A percentile compares a stretch with the other conserved stretches of the same genome.
Evolutionary conservation across 2,113 vertebrate genomes (phyloP).

Genomic region (Promerops cafer): DNA sequence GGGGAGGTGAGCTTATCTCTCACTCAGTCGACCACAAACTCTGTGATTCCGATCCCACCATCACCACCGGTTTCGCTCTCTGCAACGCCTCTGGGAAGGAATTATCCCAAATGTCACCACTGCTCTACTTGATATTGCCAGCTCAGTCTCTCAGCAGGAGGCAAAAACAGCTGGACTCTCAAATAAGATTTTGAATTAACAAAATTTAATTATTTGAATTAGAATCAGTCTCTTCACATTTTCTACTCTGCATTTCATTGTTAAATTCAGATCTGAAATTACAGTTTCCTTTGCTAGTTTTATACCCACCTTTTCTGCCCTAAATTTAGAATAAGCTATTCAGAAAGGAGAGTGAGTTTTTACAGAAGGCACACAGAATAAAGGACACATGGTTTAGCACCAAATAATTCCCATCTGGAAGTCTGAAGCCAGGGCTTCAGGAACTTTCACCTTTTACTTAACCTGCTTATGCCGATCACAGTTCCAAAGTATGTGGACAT

Average conservation of each 20-base stretch:
- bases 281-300: neutral
- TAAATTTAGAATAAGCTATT: neutral
- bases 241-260: neutral
- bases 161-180: neutral
- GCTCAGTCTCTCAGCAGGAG: neutral
- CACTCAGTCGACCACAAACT: neutral
- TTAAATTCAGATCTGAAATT: neutral
- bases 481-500: neutral
- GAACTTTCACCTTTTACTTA: slow-evolving; percentile 32
- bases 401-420: slow-evolving; percentile 44
- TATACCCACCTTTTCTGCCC: neutral
- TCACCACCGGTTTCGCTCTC: neutral
- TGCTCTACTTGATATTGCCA: neutral
- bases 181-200: neutral
- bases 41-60: neutral
- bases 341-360: neutral
- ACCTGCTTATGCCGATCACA: neutral
- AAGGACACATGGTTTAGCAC: neutral
- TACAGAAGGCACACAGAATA: neutral
- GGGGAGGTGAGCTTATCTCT: neutral
- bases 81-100: neutral
- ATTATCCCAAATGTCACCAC: neutral
- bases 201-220: neutral
- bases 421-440: neutral
- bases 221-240: neutral